A percentile compares a stretch with the other conserved stretches of the same genome.
These are phyloP conservation scores for Probaryconus sp. DNA, from an alignment of 1,140 invertebrate genomes.

Conservation along the genomic window DNA sequence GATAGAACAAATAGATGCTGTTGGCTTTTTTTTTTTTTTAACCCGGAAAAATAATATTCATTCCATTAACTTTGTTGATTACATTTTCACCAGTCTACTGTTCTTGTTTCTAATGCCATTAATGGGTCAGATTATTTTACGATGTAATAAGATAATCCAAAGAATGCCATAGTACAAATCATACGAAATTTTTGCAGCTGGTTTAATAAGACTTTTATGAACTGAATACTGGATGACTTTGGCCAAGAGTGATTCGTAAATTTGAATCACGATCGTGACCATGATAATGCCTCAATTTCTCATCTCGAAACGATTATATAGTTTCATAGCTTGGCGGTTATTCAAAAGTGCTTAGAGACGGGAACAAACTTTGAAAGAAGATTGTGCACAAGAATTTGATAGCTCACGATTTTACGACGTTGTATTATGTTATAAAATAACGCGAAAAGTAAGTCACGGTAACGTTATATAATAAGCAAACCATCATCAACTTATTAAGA, in stretches of 20 bases:
- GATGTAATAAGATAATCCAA: no score
- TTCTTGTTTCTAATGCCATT: background rate
- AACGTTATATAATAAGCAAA: constrained; percentile 50
- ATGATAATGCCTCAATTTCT: constrained; percentile 60
- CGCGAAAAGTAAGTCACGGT: constrained; percentile 47
- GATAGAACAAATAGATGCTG: no score
- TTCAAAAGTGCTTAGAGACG: constrained; percentile 38
- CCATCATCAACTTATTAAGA: constrained; percentile 30
- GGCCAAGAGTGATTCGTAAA: constrained; percentile 44
- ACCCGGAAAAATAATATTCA: no score
- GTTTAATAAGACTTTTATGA: constrained; percentile 30
- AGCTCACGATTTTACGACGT: constrained; percentile 52
- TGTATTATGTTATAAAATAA: constrained; percentile 43
- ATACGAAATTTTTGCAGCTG: constrained; percentile 6
- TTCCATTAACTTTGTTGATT: no score
- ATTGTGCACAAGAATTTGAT: constrained; percentile 53
- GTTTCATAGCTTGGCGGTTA: constrained; percentile 49
- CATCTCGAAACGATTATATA: constrained; percentile 46
- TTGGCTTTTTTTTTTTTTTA: no score
- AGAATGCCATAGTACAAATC: background rate
- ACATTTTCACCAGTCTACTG: background rate
- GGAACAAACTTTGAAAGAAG: constrained; percentile 41
- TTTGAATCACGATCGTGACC: constrained; percentile 52
- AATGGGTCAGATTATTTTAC: no score
- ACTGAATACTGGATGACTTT: constrained; percentile 47